These are phyloP conservation scores for Notodonta dromedarius DNA, from an alignment of 2,888 invertebrate species.

Conservation along the genomic window DNA sequence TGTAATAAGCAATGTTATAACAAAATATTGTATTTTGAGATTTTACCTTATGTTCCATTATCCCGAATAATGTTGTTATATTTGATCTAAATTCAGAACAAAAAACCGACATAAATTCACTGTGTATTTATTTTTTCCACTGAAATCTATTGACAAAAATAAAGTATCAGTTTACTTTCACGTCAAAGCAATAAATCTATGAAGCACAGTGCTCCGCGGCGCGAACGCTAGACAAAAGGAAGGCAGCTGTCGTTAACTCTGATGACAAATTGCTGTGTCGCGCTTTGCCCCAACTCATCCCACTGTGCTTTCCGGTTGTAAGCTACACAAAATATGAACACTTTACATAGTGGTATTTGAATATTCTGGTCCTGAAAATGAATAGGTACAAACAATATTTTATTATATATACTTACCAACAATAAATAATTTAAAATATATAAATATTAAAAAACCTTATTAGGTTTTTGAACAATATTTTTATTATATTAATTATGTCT, in stretches of 20 bases:
- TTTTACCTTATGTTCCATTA: too few relatives aligned
- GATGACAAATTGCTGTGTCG: constrained; percentile 65
- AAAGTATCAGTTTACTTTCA: constrained; percentile 31
- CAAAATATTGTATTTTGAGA: too few relatives aligned
- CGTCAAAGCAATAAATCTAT: constrained; percentile 37
- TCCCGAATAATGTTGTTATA: too few relatives aligned
- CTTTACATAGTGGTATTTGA: background rate
- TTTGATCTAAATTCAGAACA: too few relatives aligned
- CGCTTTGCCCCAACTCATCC: constrained; percentile 21
- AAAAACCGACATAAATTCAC: background rate
- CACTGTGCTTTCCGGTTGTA: constrained; percentile 15
- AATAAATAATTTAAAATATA: too few relatives aligned
- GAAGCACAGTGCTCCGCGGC: constrained; percentile 32
- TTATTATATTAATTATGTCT: too few relatives aligned
- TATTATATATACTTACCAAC: too few relatives aligned
- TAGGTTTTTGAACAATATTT: too few relatives aligned
- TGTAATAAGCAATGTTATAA: too few relatives aligned
- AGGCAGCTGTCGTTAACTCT: constrained; percentile 58
- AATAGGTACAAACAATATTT: too few relatives aligned
- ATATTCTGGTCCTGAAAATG: background rate
- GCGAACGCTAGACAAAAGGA: constrained; percentile 53
- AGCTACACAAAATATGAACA: constrained; percentile 2
- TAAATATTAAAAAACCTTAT: too few relatives aligned
- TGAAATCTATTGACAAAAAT: constrained; percentile 12
- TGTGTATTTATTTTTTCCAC: background rate